These are phyloP conservation scores for Helarctos malayanus DNA, from an alignment of 2,797 vertebrate genomes.

Conservation along the genomic window DNA sequence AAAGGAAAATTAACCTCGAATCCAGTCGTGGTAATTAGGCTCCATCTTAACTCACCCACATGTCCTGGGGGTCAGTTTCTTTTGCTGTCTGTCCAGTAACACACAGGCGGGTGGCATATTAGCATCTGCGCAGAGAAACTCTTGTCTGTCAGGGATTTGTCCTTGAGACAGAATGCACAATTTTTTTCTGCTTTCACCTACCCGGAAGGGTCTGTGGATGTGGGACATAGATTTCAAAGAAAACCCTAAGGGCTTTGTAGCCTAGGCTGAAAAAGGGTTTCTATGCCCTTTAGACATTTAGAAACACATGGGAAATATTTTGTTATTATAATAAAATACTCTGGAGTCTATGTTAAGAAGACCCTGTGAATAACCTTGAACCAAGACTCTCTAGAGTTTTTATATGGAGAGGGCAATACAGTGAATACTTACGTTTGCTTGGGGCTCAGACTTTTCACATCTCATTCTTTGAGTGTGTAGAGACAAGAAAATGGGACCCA, in stretches of 20 bases:
- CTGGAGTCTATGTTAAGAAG: not conserved
- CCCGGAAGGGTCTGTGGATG: not conserved
- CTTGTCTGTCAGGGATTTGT: not conserved
- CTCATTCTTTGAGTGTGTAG: not conserved
- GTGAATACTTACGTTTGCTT: not conserved
- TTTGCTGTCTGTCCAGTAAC: not conserved
- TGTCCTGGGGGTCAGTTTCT: slow-evolving; percentile 40
- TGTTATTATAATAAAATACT: slow-evolving; percentile 25
- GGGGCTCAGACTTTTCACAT: not conserved
- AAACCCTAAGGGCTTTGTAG: not conserved
- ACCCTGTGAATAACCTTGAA: not conserved
- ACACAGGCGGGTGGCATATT: accelerated
- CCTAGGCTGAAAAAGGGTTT: slow-evolving; percentile 25
- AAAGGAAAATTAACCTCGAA: slow-evolving; percentile 59
- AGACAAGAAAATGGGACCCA: not conserved
- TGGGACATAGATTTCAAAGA: slow-evolving; percentile 28
- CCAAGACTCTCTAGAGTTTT: not conserved
- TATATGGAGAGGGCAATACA: not conserved
- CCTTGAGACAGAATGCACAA: not conserved
- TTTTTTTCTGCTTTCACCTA: not conserved
- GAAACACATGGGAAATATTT: slow-evolving; percentile 33
- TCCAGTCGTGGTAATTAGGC: slow-evolving; percentile 51
- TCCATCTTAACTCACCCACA: not conserved
- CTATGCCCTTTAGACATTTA: slow-evolving; percentile 56
- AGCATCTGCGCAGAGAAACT: not conserved